These are phyloP conservation scores for Centropristis striata DNA, from an alignment of 2,113 vertebrate genomes.

Conservation along the genomic window DNA sequence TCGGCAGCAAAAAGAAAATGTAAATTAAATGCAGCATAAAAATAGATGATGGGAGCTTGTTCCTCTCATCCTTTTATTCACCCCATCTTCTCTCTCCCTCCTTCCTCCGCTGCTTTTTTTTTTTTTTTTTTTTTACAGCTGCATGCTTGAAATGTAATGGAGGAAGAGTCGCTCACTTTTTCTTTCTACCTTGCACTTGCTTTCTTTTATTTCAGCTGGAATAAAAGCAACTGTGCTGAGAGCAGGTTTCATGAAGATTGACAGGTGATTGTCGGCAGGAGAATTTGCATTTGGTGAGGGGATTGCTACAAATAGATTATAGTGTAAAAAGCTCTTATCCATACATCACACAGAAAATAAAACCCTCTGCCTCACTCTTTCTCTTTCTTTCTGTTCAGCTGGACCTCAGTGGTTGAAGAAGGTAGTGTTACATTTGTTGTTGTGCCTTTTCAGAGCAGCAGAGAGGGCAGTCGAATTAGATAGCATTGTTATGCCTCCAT, in stretches of 20 bases:
- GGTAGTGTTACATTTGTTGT: conserved; percentile 63
- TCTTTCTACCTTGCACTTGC: conserved; percentile 3
- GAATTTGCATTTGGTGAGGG: conserved; percentile 7
- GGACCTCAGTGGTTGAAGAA: conserved; percentile 23
- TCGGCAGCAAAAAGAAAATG: conserved; percentile 86
- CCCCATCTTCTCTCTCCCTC: conserved; percentile 53
- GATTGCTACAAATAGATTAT: conserved; percentile 29
- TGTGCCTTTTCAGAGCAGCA: conserved; percentile 74
- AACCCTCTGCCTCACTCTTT: conserved; percentile 7
- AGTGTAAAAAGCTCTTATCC: conserved; percentile 35
- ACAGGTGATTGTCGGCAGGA: conserved; percentile 23
- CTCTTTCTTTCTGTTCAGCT: conserved; percentile 20
- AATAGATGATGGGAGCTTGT: conserved; percentile 89
- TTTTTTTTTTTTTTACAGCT: conserved; percentile 48
- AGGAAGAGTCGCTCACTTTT: conserved; percentile 30
- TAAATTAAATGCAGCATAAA: conserved; percentile 89
- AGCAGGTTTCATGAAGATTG: conserved; percentile 40
- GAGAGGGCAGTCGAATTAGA: conserved; percentile 83
- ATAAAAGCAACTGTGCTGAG: conserved; percentile 29
- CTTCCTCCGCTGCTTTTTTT: conserved; percentile 27
- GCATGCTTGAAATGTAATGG: conserved; percentile 56
- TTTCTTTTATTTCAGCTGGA: conserved; percentile 28
- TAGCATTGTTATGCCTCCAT: conserved; percentile 89
- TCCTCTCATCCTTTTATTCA: conserved; percentile 78
- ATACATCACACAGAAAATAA: conserved; percentile 16